Percentiles rank a stretch among this genome's conserved stretches.
These are phyloP conservation scores for Cossypha polioptera DNA, from an alignment of 2,797 vertebrate genomes.

Conservation along the genomic window DNA sequence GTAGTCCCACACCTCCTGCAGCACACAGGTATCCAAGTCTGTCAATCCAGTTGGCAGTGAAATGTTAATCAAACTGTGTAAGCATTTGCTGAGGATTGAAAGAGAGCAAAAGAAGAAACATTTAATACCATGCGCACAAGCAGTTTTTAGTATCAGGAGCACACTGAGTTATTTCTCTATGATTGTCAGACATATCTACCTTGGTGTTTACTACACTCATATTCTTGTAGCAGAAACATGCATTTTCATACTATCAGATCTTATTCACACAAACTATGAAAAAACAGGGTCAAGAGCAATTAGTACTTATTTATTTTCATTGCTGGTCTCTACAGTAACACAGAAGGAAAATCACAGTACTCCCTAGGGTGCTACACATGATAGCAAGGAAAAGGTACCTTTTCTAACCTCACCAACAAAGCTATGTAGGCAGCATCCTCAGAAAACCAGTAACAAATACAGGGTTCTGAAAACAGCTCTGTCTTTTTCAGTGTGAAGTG, in stretches of 20 bases:
- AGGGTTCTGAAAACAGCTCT: neutral
- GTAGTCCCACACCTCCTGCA: constrained; percentile 86
- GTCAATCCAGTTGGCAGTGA: constrained; percentile 80
- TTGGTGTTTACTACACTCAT: neutral
- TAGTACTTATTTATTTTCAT: neutral
- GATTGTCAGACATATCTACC: neutral
- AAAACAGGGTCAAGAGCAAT: neutral
- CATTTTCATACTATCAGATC: neutral
- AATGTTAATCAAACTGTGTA: constrained; percentile 88
- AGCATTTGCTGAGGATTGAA: constrained; percentile 80
- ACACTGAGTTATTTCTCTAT: neutral
- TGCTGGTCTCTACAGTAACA: neutral
- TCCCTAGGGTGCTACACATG: neutral
- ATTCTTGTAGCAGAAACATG: neutral
- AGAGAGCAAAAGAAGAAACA: constrained; percentile 21
- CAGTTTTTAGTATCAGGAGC: neutral
- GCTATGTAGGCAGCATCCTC: neutral
- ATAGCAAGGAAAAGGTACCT: neutral
- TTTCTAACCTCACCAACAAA: neutral
- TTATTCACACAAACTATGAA: neutral
- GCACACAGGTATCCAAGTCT: constrained; percentile 76
- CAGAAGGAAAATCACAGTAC: neutral
- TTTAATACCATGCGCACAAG: neutral
- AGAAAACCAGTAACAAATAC: neutral
- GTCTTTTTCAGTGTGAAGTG: neutral